phyloP scores from a whole-genome alignment of 1,140 invertebrate species.

The Patella vulgata region DNA sequence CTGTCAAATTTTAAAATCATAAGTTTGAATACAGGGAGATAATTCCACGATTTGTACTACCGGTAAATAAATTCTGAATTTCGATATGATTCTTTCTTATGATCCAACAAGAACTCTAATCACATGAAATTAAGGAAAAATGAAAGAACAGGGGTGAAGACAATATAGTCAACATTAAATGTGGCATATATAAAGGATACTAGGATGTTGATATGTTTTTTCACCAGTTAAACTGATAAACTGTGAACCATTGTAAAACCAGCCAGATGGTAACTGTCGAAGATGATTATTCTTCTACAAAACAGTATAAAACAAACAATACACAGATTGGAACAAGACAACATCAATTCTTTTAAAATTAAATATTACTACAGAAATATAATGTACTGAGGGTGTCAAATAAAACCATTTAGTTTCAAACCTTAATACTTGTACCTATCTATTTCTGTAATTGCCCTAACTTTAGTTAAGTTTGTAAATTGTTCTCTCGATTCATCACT shows the following conservation, averaged over 20 bases:
- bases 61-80: neutral
- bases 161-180: neutral
- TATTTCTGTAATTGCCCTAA: too few species aligned
- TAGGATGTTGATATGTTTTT: conserved; percentile 42
- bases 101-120: neutral
- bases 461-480: too few species aligned
- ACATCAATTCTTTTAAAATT: too few species aligned
- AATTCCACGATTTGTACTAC: neutral
- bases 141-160: neutral
- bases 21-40: neutral
- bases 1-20: conserved; percentile 2
- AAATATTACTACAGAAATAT: neutral
- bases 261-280: conserved; percentile 49
- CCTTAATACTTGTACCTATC: too few species aligned
- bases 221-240: conserved; percentile 53
- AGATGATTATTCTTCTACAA: conserved; percentile 49
- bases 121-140: conserved; percentile 1
- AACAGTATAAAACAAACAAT: too few species aligned
- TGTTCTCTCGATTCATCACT: too few species aligned
- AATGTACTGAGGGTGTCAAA: neutral
- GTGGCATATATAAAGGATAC: conserved; percentile 37
- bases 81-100: neutral
- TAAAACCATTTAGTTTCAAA: neutral
- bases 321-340: too few species aligned
- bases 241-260: conserved; percentile 59